Evolutionary conservation across 2,113 vertebrate genomes (phyloP).

Genomic region (Percopsis transmontana): DNA sequence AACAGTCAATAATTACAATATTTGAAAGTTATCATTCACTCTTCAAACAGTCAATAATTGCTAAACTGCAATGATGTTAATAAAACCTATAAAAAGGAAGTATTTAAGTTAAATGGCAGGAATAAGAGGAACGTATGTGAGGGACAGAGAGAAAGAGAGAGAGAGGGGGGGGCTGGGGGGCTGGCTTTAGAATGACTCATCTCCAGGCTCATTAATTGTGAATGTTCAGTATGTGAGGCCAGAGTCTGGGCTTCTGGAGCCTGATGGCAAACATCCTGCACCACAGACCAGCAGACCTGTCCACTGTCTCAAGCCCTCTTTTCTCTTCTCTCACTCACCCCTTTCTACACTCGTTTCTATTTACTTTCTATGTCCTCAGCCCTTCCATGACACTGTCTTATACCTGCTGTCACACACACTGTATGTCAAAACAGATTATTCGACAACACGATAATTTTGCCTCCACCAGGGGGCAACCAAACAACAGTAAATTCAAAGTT

Average conservation of each 20-base stretch:
- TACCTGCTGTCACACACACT: not conserved
- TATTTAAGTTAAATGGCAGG: slow-evolving; percentile 12
- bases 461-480: no score
- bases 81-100: no score
- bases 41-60: no score
- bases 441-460: not conserved
- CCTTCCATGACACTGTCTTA: not conserved
- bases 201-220: slow-evolving; percentile 34
- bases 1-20: no score
- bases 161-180: not conserved
- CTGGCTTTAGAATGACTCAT: slow-evolving; percentile 30
- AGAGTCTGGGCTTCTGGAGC: slow-evolving; percentile 25
- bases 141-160: not conserved
- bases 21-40: no score
- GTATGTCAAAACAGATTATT: not conserved
- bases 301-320: slow-evolving; percentile 31
- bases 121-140: slow-evolving; percentile 1
- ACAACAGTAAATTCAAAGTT: no score
- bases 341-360: not conserved
- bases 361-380: not conserved
- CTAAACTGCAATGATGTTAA: no score
- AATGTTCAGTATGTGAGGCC: slow-evolving; percentile 24
- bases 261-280: slow-evolving; percentile 64
- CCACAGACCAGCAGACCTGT: slow-evolving; percentile 9
- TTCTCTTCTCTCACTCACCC: not conserved